Conservation (phyloP, 2,888 invertebrate genomes). For the Microdon myrmicae region DNA sequence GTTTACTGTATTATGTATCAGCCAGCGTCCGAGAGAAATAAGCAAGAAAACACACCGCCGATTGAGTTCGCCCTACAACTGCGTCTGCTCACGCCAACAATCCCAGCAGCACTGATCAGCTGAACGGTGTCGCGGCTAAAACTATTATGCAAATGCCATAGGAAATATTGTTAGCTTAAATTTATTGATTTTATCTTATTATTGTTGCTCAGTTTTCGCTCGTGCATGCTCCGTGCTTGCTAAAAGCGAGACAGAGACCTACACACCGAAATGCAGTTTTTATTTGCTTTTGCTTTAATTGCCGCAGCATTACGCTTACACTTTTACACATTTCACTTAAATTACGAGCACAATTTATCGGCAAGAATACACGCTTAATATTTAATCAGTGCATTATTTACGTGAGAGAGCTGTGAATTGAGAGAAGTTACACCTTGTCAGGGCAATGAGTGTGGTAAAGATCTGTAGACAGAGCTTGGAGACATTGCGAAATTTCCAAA, state of each 20-base stretch:
- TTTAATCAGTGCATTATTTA: no score
- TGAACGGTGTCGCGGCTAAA: slow-evolving; percentile 61
- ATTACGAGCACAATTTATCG: no score
- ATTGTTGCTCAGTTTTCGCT: slow-evolving; percentile 9
- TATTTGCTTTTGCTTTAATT: slow-evolving; percentile 3
- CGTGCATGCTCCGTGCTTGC: slow-evolving; percentile 8
- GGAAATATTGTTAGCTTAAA: slow-evolving; percentile 45
- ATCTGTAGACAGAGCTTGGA: no score
- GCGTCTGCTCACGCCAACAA: slow-evolving; percentile 62
- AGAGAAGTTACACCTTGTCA: no score
- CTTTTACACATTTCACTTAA: slow-evolving; percentile 32
- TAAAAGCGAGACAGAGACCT: slow-evolving; percentile 1
- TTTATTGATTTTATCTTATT: slow-evolving; percentile 38
- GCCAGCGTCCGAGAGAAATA: no score
- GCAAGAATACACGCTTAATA: no score
- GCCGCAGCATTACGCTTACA: slow-evolving; percentile 29
- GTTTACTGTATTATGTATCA: no score
- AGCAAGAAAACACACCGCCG: slow-evolving; percentile 30
- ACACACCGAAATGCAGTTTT: slow-evolving; percentile 4
- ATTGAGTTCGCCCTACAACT: slow-evolving; percentile 15
- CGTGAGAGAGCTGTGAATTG: no score
- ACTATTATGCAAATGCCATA: slow-evolving; percentile 54
- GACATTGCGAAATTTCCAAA: no score
- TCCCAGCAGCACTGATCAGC: slow-evolving; percentile 63
- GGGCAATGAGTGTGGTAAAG: no score